Evolutionary conservation across 2,797 vertebrate genomes (phyloP).

Genomic region (Pygocentrus nattereri): DNA sequence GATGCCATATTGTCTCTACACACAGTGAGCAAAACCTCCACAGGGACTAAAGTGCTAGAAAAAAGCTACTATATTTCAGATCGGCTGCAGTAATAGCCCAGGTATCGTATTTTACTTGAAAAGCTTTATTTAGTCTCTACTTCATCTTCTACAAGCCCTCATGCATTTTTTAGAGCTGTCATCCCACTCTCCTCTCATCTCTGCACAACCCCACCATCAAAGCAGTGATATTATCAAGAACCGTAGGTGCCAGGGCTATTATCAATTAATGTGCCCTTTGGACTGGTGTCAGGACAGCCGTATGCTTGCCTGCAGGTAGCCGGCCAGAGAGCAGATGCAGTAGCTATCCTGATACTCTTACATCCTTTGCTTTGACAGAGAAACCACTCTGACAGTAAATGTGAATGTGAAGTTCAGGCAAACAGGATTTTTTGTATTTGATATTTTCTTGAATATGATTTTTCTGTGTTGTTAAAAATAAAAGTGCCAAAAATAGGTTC

Average conservation of each 20-base stretch:
- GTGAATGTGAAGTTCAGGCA: not conserved
- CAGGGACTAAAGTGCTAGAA: slow-evolving; percentile 29
- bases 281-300: slow-evolving; percentile 64
- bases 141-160: slow-evolving; percentile 64
- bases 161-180: slow-evolving; percentile 74
- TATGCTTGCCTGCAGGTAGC: slow-evolving; percentile 21
- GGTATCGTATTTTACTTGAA: slow-evolving; percentile 55
- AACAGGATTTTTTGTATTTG: no score
- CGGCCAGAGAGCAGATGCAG: not conserved
- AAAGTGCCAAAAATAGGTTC: no score
- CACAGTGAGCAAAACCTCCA: slow-evolving; percentile 33
- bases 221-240: slow-evolving; percentile 70
- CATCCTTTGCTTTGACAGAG: not conserved
- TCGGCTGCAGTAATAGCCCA: slow-evolving; percentile 30
- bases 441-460: no score
- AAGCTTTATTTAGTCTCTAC: slow-evolving; percentile 56
- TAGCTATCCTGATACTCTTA: not conserved
- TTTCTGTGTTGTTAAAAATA: no score
- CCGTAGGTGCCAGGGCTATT: slow-evolving; percentile 63
- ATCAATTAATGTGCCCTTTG: slow-evolving; percentile 72
- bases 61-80: slow-evolving; percentile 42
- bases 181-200: slow-evolving; percentile 66
- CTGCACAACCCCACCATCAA: slow-evolving; percentile 65
- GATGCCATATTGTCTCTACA: slow-evolving; percentile 30
- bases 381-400: not conserved